Evolutionary conservation across 2,113 vertebrate species (phyloP), one percentile per base, ranked within the genome.

Genomic region (Sterna hirundo): DNA sequence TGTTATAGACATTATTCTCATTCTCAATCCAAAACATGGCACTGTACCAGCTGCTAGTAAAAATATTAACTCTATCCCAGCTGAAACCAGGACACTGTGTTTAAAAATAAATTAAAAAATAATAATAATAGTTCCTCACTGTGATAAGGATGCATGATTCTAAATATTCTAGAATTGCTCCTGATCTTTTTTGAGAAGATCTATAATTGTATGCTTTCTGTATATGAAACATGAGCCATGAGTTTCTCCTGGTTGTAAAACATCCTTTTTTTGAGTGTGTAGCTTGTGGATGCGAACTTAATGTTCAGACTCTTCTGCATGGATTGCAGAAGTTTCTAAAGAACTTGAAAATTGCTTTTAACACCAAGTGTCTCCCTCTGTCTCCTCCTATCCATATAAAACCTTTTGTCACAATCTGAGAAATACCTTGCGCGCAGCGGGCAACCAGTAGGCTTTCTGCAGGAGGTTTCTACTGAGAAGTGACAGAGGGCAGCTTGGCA

Each of bases 401-500:
- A 88, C 83, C 86, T 97, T 94, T 88, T 94, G 98, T 98, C 98
- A 98, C 98, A 99, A 98, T 98, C 97, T 93, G 91, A 94, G 96
- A 98, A 98, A 98, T 98, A 97, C 94, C 89, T 97, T 97, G 94
- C 49, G 88, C 98, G 62, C 98, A 98, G 98, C 98, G 97, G 96
- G 98, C 96, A 97, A 81, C 98, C 98, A 94, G 96, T 96, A 94
- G 98, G 94, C 98, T 98, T 98, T 98, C 97, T 85, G 86, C 96
- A 94, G 98, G 98, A 97, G 98, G 87, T 96, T 97, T 98, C 98
- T 97, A 94, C 96, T 90, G 89, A 97, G 97, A 98, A 97, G 98
- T 99, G 98, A 98, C 98, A 98, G 98, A 99, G 99, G 98, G 98
- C 98, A 98, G 97, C 97, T 97, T 99, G 99, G 99, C 99, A 99